Base-by-base conservation (phyloP, 2,888 invertebrate genomes). In the Norana najaformis region DNA sequence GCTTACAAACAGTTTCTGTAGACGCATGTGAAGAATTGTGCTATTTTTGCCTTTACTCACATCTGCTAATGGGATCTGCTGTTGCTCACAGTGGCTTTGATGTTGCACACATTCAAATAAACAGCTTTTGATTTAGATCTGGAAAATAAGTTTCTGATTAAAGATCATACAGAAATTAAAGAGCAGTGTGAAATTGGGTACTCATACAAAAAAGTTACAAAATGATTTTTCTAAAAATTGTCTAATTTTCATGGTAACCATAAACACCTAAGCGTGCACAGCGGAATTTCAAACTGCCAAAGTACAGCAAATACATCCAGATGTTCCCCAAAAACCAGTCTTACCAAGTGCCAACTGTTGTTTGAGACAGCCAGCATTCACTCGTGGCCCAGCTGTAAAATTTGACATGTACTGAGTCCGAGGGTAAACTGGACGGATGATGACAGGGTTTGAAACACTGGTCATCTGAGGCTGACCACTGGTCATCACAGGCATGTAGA, bases 321-420 rank as follows among this genome's bases (percentile, higher is more conserved):
- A 47, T 47, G 23, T 14, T 83, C 83, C 83, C 2, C n/a, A 16
- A 83, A 83, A 83, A 16, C 16, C 85, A 36, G 85, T 85, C 85
- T 85, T 35, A 85, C 85, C 85, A 23, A 36, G 85, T 36, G 85
- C 35, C 35, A 36, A 23, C 37, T 35, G 85, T 36, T 38, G 88
- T 30, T 39, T 37, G 37, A 39, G 39, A 88, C 97, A 97, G 35
- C 96, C 97, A 92, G 97, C 96, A 93, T 97, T 97, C 16, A 97
- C 96, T 93, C 97, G 96, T 89, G 97, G 96, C 92, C 97, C 96
- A 37, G 93, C 92, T 23, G 69, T 89, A 90, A 94, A 94, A 85
- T 91, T 90, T 39, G 90, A 90, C 41, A 85, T 82, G 82, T 90
- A 90, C 88, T 90, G 90, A 23, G 90, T 90, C 4, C 91, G 89